A percentile compares a stretch with the other conserved stretches of the same genome.
Conservation (phyloP, 2,797 vertebrate genomes). For the Lepilemur ruficaudatus region DNA sequence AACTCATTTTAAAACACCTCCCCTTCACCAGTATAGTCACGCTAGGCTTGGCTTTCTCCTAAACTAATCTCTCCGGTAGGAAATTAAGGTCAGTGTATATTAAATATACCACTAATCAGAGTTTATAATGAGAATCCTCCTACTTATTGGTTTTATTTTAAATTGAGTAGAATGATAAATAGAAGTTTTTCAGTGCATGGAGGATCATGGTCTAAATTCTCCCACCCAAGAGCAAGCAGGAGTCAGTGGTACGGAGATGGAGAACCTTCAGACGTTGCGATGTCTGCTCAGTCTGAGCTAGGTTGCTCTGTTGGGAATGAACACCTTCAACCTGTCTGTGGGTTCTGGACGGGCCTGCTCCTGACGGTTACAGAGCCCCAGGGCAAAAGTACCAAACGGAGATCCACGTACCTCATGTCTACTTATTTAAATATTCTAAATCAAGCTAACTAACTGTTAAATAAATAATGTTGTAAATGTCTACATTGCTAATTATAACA, state of each 20-base stretch:
- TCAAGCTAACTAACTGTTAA: not conserved
- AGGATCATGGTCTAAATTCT: conserved; percentile 42
- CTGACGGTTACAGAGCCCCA: not conserved
- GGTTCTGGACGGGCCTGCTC: not conserved
- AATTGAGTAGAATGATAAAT: conserved; percentile 75
- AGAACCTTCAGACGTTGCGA: not conserved
- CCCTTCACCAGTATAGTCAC: conserved; percentile 41
- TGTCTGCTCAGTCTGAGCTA: not conserved
- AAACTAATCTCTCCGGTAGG: conserved; percentile 69
- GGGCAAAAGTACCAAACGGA: not conserved
- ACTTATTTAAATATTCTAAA: not conserved
- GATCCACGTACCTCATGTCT: not conserved
- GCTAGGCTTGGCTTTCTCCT: conserved; percentile 71
- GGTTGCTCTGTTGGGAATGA: not conserved
- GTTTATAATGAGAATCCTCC: conserved; percentile 73
- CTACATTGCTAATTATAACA: not conserved
- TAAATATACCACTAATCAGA: conserved; percentile 74
- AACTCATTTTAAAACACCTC: conserved; percentile 71
- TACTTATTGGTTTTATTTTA: conserved; percentile 75
- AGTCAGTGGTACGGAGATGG: fast-evolving
- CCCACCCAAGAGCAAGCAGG: not conserved
- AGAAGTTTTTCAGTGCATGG: not conserved
- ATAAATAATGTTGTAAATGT: not conserved
- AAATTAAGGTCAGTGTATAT: conserved; percentile 77
- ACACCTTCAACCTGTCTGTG: not conserved